Evolutionary conservation across 2,113 vertebrate species (phyloP).

Genomic region (Seriola quinqueradiata): DNA sequence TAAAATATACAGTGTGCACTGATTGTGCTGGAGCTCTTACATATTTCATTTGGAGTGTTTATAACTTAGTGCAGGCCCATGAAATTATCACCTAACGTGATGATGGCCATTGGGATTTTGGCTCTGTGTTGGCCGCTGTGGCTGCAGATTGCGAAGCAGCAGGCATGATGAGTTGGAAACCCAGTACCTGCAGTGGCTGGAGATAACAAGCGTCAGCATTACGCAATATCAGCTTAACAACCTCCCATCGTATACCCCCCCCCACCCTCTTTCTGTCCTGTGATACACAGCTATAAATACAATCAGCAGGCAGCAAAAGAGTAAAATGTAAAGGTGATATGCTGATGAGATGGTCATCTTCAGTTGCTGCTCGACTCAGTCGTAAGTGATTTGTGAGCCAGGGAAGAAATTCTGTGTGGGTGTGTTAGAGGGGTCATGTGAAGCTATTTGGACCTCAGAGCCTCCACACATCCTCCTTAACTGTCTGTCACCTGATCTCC

Average conservation of each 20-base stretch:
- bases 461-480: constrained; percentile 34
- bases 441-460: constrained; percentile 16
- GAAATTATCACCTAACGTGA: constrained; percentile 68
- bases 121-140: constrained; percentile 11
- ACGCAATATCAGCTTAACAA: constrained; percentile 61
- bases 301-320: constrained; percentile 57
- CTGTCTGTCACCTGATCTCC: constrained; percentile 39
- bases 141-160: constrained; percentile 49
- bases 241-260: not conserved
- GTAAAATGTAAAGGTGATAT: constrained; percentile 50
- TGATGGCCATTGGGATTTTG: constrained; percentile 28
- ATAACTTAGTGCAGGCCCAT: constrained; percentile 48
- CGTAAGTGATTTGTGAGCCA: constrained; percentile 24
- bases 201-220: constrained; percentile 67
- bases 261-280: constrained; percentile 14
- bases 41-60: constrained; percentile 58
- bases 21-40: constrained; percentile 39
- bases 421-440: not conserved
- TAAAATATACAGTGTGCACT: constrained; percentile 16
- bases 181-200: constrained; percentile 42
- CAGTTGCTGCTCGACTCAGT: constrained; percentile 41
- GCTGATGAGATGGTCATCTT: constrained; percentile 47
- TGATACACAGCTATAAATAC: constrained; percentile 74
- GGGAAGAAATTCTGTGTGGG: constrained; percentile 13
- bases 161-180: constrained; percentile 33